Conservation (phyloP, 2,888 invertebrate genomes). For the Odontocerum albicorne region DNA sequence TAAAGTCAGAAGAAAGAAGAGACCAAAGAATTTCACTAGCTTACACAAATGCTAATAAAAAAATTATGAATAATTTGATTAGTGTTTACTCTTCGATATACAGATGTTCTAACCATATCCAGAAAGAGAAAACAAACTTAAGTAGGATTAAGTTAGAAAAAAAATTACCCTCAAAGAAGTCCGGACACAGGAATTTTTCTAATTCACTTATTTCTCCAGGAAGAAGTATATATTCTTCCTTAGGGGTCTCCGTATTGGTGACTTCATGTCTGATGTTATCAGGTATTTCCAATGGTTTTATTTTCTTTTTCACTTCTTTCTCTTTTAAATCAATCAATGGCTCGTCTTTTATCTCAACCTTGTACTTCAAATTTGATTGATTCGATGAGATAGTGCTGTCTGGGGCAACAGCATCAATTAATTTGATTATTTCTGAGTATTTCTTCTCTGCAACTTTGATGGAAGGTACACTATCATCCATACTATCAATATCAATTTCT, state of each 20-base stretch:
- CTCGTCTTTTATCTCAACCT: neutral
- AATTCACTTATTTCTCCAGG: constrained; percentile 49
- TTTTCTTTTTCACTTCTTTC: constrained; percentile 2
- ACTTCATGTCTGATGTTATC: constrained; percentile 38
- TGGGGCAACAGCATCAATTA: too few relatives aligned
- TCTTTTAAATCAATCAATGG: neutral
- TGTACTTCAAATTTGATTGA: too few relatives aligned
- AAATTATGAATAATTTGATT: too few relatives aligned
- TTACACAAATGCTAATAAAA: too few relatives aligned
- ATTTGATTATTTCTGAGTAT: too few relatives aligned
- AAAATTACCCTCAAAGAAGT: constrained; percentile 55
- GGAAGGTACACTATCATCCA: constrained; percentile 42
- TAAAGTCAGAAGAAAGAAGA: too few relatives aligned
- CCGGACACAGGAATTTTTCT: constrained; percentile 56
- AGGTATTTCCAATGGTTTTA: constrained; percentile 30
- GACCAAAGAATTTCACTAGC: too few relatives aligned
- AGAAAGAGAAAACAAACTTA: too few relatives aligned
- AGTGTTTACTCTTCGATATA: too few relatives aligned
- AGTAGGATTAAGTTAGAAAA: too few relatives aligned
- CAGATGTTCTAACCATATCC: too few relatives aligned
- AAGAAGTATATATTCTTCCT: constrained; percentile 46
- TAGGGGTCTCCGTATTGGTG: constrained; percentile 49
- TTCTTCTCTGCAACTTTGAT: neutral
- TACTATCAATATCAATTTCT: constrained; percentile 63
- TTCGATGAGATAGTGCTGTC: too few relatives aligned